phyloP scores from a whole-genome alignment of 2,797 vertebrate genomes.

The Lutjanus argentimaculatus region DNA sequence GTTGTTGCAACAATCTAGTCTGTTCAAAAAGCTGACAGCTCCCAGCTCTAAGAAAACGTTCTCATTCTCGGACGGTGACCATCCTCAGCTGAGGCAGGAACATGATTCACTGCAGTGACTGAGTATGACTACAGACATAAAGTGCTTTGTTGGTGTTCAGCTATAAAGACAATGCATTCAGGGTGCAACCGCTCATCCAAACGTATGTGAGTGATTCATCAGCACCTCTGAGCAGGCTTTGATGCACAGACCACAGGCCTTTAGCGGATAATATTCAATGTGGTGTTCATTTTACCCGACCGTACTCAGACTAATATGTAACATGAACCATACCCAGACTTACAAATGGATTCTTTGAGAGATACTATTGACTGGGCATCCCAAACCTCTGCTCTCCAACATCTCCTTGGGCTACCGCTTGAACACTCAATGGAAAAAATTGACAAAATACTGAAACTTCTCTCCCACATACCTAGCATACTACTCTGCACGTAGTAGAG shows the following conservation, averaged over 20 bases:
- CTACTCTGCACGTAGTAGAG: neutral
- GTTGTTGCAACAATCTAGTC: conserved; percentile 24
- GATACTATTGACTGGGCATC: neutral
- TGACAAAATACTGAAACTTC: neutral
- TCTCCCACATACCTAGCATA: neutral
- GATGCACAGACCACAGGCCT: conserved; percentile 46
- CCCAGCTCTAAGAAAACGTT: conserved; percentile 31
- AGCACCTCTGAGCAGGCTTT: conserved; percentile 27
- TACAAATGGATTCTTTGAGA: conserved; percentile 24
- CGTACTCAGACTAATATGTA: conserved; percentile 8
- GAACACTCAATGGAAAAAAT: neutral
- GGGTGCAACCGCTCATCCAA: conserved; percentile 7
- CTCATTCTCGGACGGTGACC: conserved; percentile 55
- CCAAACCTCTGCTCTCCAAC: neutral
- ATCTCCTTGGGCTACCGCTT: neutral
- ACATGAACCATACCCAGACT: conserved; percentile 6
- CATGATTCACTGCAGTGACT: conserved; percentile 56
- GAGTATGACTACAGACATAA: conserved; percentile 45
- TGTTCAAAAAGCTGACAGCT: conserved; percentile 38
- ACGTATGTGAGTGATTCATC: conserved; percentile 50
- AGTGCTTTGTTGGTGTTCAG: conserved; percentile 33
- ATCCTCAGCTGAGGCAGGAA: conserved; percentile 7
- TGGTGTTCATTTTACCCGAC: neutral
- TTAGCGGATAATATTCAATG: neutral
- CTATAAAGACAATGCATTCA: conserved; percentile 43